Base-by-base conservation (phyloP, 2,888 invertebrate species). In the Tinea semifulvella region DNA sequence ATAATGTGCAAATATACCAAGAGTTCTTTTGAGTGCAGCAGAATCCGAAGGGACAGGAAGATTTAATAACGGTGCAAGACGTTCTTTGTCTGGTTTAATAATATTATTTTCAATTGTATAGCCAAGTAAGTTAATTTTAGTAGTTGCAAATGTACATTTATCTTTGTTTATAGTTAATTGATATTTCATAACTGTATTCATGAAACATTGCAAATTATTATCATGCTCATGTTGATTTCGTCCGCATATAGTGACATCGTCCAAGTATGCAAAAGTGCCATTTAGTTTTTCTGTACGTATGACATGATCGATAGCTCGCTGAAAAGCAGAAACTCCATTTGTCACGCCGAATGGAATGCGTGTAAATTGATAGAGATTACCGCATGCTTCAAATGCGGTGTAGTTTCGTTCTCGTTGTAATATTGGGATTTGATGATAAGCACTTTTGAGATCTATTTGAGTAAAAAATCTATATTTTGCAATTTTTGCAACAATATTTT, bases 381-480 rank as follows among this genome's bases (percentile, higher is more conserved):
- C 27, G 16, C n/a, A 8, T 13, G 42, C 42, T n/a, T 42, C 42
- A 28, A 42, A 42, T 2, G 42, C 42, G 2, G 42, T 42, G 11
- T 42, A 42, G 8, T 14, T 2, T 27, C 18, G 2, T 26, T 42
- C 26, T 8, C 16, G 2, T 5, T 27, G 8, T 27, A 25, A 8
- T 14, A 42, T 42, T 17, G 42, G 42, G 2, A 42, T 27, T 27
- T 27, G 42, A 11, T 42, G 25, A 27, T 27, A 16, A n/a, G 3
- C 10, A 17, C 26, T 27, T 26, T 14, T 3, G 7, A 42, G 16
- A 20, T 42, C 17, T 2, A 42, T 3, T 17, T 27, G 5, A 2
- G 20, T 42, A n/a, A 17, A 42, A 27, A 13, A 5, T 17, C 11
- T 16, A 42, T 16, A 16, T 27, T 42, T 26, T n/a, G 2, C 19